These are phyloP conservation scores for Parnassius smintheus DNA, from an alignment of 2,888 invertebrate genomes.

Conservation along the genomic window DNA sequence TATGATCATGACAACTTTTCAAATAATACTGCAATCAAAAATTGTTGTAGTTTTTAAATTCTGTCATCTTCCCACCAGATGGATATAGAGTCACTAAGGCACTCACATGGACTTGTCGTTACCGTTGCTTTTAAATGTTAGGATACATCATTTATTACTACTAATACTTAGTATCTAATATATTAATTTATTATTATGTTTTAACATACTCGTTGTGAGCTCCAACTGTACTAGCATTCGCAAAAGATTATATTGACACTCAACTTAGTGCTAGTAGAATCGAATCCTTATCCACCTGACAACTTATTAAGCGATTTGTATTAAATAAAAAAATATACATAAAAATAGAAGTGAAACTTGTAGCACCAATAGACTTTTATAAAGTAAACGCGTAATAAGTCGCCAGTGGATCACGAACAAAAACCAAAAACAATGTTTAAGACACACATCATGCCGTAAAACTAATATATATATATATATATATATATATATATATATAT, in stretches of 20 bases:
- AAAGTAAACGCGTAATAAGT: conserved; percentile 46
- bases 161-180: conserved; percentile 58
- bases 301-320: conserved; percentile 19
- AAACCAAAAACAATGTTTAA: conserved; percentile 42
- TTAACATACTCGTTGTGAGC: conserved; percentile 54
- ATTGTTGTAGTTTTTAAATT: conserved; percentile 53
- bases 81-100: conserved; percentile 55
- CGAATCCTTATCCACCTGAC: conserved; percentile 9
- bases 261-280: conserved; percentile 17
- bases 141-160: conserved; percentile 53
- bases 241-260: conserved; percentile 8
- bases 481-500: conserved; percentile 36
- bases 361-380: conserved; percentile 41
- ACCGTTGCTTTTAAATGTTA: conserved; percentile 59
- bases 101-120: conserved; percentile 50
- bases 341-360: conserved; percentile 29
- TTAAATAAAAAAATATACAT: conserved; percentile 17
- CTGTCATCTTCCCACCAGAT: conserved; percentile 42
- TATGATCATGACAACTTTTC: conserved; percentile 29
- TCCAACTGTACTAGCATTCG: conserved; percentile 57
- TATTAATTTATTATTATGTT: conserved; percentile 70
- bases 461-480: conserved; percentile 48
- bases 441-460: conserved; percentile 76
- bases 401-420: conserved; percentile 48
- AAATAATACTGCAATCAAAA: conserved; percentile 51